Evolutionary conservation across 30 jellyfish, hydroid and myxozoan species (phyloP).

Genomic region (Hydractinia echinata): DNA sequence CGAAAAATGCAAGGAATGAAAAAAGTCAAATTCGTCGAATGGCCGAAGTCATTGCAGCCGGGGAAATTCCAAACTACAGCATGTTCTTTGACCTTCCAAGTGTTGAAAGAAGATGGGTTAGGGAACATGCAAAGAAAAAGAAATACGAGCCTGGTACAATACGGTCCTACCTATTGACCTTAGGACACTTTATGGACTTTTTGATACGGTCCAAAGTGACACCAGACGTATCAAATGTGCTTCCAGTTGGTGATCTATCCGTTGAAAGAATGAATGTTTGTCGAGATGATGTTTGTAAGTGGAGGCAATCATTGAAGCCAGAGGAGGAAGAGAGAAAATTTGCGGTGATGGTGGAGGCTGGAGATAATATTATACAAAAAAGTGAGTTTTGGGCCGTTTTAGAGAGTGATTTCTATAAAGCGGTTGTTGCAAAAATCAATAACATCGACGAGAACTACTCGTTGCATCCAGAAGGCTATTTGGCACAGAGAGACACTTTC

Average conservation of each 20-base stretch:
- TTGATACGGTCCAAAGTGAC: background rate
- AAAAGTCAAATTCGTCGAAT: background rate
- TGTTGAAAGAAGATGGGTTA: background rate
- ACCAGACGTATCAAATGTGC: background rate
- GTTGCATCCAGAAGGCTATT: too few species aligned
- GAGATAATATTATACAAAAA: constrained; percentile 1
- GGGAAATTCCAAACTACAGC: background rate
- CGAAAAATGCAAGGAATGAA: background rate
- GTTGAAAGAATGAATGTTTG: background rate
- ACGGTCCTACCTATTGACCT: background rate
- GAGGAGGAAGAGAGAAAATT: constrained; percentile 11
- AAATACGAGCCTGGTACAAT: constrained; percentile 11
- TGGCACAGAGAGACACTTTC: too few species aligned
- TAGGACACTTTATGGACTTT: constrained; percentile 1
- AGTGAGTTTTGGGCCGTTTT: background rate
- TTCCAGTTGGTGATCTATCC: background rate
- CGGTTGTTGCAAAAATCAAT: background rate
- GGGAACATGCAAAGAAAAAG: background rate
- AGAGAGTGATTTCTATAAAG: background rate
- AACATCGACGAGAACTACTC: background rate
- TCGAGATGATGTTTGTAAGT: background rate
- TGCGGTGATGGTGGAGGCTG: background rate
- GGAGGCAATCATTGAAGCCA: background rate
- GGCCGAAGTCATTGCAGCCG: background rate
- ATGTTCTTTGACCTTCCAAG: background rate